Conservation (phyloP, 2,797 vertebrate genomes). For the Amphiprion clarkii region DNA sequence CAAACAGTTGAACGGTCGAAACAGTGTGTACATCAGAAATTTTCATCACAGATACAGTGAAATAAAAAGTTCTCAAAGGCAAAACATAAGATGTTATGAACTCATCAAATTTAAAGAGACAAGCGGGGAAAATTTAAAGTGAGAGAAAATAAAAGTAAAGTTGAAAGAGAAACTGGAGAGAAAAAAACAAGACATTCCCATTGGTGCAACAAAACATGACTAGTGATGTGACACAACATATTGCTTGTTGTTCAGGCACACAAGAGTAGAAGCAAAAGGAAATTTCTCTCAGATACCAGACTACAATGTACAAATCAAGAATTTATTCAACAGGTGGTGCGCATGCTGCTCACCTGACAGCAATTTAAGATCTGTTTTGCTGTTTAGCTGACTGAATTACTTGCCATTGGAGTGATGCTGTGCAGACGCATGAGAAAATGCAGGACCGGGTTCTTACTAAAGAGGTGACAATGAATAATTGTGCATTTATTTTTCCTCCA, state of each 20-base stretch:
- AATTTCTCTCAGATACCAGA: conserved; percentile 3
- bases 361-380: conserved; percentile 13
- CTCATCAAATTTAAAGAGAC: conserved; percentile 17
- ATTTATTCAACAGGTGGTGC: conserved; percentile 25
- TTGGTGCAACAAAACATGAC: conserved; percentile 23
- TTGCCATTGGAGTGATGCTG: neutral
- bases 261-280: conserved; percentile 15
- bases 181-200: conserved; percentile 3
- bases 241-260: neutral
- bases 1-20: neutral
- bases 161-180: neutral
- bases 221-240: conserved; percentile 23
- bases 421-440: neutral
- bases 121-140: neutral
- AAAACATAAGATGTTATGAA: neutral
- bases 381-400: conserved; percentile 3
- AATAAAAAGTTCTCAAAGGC: neutral
- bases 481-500: neutral
- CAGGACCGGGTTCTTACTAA: neutral
- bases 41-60: conserved; percentile 5
- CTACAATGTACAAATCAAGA: conserved; percentile 12
- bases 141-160: conserved; percentile 18
- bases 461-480: neutral
- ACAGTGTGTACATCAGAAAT: neutral
- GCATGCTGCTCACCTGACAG: conserved; percentile 28